phyloP scores from a whole-genome alignment of 2,797 vertebrate genomes.

The Tenualosa thibaudeaui region DNA sequence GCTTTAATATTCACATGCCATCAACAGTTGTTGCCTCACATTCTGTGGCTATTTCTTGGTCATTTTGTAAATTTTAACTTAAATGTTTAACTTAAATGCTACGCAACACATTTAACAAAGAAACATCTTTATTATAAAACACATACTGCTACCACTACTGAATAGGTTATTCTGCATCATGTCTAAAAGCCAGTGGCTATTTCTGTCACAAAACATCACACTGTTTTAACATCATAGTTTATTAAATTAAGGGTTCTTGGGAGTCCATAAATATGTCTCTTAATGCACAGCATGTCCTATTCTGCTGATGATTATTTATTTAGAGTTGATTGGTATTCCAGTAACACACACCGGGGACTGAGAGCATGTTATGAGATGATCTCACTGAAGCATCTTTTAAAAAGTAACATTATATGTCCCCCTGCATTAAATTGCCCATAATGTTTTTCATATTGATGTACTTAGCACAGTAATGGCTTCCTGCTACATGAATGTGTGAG shows the following conservation, averaged over 20 bases:
- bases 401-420: conserved; percentile 6
- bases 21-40: no score
- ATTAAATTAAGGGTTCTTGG: not conserved
- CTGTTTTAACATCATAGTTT: not conserved
- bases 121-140: not conserved
- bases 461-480: not conserved
- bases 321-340: not conserved
- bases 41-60: no score
- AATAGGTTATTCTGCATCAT: not conserved
- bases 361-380: not conserved
- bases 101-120: no score
- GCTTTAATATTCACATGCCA: no score
- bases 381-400: not conserved
- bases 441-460: conserved; percentile 16
- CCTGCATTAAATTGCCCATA: conserved; percentile 17
- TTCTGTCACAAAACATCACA: not conserved
- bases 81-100: no score
- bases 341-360: not conserved
- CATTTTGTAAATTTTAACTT: no score
- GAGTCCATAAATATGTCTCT: not conserved
- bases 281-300: not conserved
- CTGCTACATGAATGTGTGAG: conserved; percentile 20
- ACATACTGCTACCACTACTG: not conserved
- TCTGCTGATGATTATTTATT: conserved; percentile 11
- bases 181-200: not conserved